These are phyloP conservation scores for Cheumatopsyche charites DNA, from an alignment of 1,140 invertebrate genomes.

Conservation along the genomic window DNA sequence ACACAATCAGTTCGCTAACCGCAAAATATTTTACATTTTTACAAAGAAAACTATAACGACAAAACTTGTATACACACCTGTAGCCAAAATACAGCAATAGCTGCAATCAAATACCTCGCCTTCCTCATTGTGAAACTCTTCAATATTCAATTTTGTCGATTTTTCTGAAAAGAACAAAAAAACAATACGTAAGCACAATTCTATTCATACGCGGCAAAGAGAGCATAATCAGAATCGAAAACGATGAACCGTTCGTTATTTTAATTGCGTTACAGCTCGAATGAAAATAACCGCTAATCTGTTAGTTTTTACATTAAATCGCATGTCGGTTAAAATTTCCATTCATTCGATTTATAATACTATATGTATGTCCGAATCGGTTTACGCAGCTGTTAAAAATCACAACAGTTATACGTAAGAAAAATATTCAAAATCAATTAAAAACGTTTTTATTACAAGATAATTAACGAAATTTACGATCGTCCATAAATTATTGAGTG, in stretches of 20 bases:
- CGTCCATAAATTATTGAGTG: no score
- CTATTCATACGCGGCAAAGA: neutral
- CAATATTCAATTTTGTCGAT: constrained; percentile 27
- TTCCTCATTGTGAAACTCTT: constrained; percentile 41
- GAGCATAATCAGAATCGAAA: neutral
- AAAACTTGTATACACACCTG: constrained; percentile 40
- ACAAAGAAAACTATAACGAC: neutral
- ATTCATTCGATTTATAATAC: neutral
- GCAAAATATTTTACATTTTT: neutral
- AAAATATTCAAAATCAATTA: neutral
- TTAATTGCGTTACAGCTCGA: constrained; percentile 2
- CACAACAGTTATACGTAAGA: neutral
- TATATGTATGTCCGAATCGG: neutral
- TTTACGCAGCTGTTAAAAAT: neutral
- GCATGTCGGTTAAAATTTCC: no score
- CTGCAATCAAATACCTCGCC: constrained; percentile 44
- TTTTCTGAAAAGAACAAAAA: constrained; percentile 42
- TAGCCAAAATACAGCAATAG: constrained; percentile 43
- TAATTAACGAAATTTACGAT: no score
- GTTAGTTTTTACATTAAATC: neutral
- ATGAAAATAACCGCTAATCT: constrained; percentile 8
- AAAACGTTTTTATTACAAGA: no score
- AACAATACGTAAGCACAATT: neutral
- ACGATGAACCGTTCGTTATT: constrained; percentile 10
- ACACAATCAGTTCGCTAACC: neutral